Evolutionary conservation across 1,140 invertebrate genomes (phyloP).

Genomic region (Leptinotarsa lineolata): DNA sequence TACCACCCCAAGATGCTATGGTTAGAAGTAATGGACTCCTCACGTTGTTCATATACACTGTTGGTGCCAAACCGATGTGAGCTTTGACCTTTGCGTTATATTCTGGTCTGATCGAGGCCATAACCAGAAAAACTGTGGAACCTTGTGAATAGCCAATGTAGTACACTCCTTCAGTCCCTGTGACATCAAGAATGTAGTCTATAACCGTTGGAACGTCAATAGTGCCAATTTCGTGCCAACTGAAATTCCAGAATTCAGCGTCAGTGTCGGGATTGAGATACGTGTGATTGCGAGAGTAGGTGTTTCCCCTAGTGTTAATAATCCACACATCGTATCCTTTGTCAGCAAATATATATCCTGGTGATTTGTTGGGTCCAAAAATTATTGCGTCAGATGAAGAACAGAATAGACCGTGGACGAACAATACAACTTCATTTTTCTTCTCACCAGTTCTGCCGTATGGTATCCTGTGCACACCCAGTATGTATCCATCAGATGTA

Average conservation of each 20-base stretch:
- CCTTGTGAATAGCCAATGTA: slow-evolving; percentile 59
- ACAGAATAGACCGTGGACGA: slow-evolving; percentile 72
- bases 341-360: slow-evolving; percentile 60
- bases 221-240: slow-evolving; percentile 61
- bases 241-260: slow-evolving; percentile 69
- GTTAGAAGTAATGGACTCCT: slow-evolving; percentile 59
- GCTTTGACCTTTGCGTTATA: slow-evolving; percentile 62
- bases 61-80: slow-evolving; percentile 36
- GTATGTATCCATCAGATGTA: slow-evolving; percentile 73
- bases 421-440: slow-evolving; percentile 11
- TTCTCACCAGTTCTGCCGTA: slow-evolving; percentile 44
- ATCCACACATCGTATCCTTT: slow-evolving; percentile 70
- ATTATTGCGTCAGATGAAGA: slow-evolving; percentile 69
- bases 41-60: slow-evolving; percentile 32
- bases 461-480: slow-evolving; percentile 34
- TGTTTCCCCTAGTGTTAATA: slow-evolving; percentile 68
- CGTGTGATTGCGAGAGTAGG: slow-evolving; percentile 66
- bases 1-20: slow-evolving; percentile 31
- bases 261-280: slow-evolving; percentile 62
- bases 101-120: slow-evolving; percentile 66
- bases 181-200: slow-evolving; percentile 64
- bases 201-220: slow-evolving; percentile 72
- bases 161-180: slow-evolving; percentile 47
- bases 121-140: slow-evolving; percentile 66
- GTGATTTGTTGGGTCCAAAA: slow-evolving; percentile 50